Conservation (phyloP, 2,888 invertebrate species). For the Stenodema calcarata region DNA sequence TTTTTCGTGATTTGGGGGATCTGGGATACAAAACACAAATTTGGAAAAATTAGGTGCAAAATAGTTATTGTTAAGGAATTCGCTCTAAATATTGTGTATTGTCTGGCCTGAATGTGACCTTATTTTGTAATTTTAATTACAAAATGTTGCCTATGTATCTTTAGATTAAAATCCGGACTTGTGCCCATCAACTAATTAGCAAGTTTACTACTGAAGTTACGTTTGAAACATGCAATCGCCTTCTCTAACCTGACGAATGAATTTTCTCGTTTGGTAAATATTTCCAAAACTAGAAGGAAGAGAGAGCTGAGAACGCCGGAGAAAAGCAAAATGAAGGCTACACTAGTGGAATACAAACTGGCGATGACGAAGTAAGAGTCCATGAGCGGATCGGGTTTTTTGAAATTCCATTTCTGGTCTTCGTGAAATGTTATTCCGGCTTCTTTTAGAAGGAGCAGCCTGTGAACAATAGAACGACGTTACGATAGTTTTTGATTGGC, state of each 20-base stretch:
- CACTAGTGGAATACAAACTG: slow-evolving; percentile 18
- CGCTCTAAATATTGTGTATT: no score
- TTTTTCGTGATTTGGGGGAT: no score
- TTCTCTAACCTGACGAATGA: not conserved
- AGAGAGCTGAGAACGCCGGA: slow-evolving; percentile 45
- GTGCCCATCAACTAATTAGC: no score
- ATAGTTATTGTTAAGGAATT: no score
- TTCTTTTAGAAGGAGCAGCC: slow-evolving; percentile 44
- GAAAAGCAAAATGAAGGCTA: slow-evolving; percentile 40
- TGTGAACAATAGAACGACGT: not conserved
- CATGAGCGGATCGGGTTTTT: slow-evolving; percentile 7
- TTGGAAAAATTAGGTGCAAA: no score
- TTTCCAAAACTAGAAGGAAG: slow-evolving; percentile 1
- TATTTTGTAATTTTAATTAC: no score
- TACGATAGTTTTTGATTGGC: not conserved
- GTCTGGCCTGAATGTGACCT: no score
- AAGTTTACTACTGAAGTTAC: not conserved
- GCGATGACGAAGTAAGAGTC: slow-evolving; percentile 4
- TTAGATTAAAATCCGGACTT: no score
- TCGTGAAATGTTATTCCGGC: slow-evolving; percentile 45
- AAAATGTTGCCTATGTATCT: no score
- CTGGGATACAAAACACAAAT: no score
- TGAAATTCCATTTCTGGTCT: slow-evolving; percentile 32
- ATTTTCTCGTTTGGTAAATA: not conserved
- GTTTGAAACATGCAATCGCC: not conserved